These are phyloP conservation scores for Pelmatolapia mariae DNA, from an alignment of 2,113 vertebrate species.

Conservation along the genomic window DNA sequence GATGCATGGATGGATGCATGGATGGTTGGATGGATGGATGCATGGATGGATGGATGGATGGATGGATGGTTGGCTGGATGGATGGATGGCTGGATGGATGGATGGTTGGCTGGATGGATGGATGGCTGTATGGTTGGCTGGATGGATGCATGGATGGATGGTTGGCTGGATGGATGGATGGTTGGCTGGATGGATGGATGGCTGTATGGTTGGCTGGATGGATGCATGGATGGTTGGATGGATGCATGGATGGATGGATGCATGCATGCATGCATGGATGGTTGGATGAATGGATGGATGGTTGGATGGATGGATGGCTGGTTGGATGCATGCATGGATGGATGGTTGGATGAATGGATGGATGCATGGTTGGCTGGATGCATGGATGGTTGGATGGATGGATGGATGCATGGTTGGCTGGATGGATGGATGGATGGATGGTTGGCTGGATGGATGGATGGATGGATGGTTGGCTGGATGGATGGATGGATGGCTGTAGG, in stretches of 20 bases:
- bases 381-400: fast-evolving
- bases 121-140: fast-evolving
- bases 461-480: too few species aligned
- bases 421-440: too few species aligned
- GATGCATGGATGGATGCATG: fast-evolving
- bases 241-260: too few species aligned
- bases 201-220: too few species aligned
- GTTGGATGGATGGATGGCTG: fast-evolving
- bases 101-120: fast-evolving
- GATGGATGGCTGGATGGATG: fast-evolving
- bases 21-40: fast-evolving
- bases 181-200: too few species aligned
- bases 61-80: fast-evolving
- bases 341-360: fast-evolving
- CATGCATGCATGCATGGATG: too few species aligned
- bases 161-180: fast-evolving
- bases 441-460: too few species aligned
- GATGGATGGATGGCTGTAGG: too few species aligned
- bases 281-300: fast-evolving
- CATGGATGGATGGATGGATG: fast-evolving
- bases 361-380: fast-evolving
- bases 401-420: too few species aligned
- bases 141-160: fast-evolving
- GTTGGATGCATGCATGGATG: fast-evolving
- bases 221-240: too few species aligned